Percentiles rank a stretch among this genome's conserved stretches.
These are phyloP conservation scores for Sycophila sp. DNA, from an alignment of 1,140 invertebrate species.

Conservation along the genomic window DNA sequence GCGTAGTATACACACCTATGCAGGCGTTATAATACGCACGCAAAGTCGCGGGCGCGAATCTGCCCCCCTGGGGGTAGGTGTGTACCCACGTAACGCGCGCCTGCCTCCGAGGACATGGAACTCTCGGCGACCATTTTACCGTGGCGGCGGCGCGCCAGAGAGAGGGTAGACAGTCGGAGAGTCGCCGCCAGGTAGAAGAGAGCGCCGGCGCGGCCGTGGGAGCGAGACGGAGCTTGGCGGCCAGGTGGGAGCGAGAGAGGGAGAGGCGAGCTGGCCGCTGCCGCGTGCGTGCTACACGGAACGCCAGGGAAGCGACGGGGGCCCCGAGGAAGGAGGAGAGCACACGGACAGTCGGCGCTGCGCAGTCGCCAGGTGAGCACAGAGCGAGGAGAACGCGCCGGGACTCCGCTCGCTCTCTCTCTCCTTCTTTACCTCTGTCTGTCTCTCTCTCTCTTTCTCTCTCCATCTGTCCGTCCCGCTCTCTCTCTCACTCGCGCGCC, in stretches of 20 bases:
- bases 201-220: background rate
- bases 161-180: no score
- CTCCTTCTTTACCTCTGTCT: background rate
- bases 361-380: constrained; percentile 64
- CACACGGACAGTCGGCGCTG: constrained; percentile 46
- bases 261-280: constrained; percentile 16
- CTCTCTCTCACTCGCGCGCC: background rate
- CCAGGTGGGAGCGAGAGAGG: constrained; percentile 33
- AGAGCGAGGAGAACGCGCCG: constrained; percentile 45
- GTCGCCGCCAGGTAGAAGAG: background rate
- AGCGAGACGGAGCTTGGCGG: background rate
- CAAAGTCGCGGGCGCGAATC: no score
- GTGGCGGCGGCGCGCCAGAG: no score
- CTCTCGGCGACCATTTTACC: constrained; percentile 1
- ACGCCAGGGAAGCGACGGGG: constrained; percentile 5
- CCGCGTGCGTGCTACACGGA: background rate
- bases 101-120: background rate
- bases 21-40: no score
- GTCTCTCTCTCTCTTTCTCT: background rate
- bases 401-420: background rate
- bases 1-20: no score
- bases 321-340: constrained; percentile 30
- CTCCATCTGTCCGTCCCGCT: background rate
- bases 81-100: no score
- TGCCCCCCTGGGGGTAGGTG: no score